Conservation (phyloP, 2,888 invertebrate species). For the Gortyna flavago region DNA sequence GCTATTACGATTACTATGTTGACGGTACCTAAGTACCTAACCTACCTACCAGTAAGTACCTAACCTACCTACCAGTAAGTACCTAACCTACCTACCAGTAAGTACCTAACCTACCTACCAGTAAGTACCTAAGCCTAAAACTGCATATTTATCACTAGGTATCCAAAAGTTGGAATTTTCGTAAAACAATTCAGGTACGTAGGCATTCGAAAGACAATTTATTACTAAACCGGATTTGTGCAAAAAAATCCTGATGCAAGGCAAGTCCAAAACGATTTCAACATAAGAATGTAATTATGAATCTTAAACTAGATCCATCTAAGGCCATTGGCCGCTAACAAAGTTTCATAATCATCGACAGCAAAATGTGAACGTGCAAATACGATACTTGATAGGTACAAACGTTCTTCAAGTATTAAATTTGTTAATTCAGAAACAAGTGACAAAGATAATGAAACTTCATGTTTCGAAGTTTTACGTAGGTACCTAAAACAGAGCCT, state of each 20-base stretch:
- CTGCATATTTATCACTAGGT: background rate
- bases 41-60: too few relatives aligned
- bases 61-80: too few relatives aligned
- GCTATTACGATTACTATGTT: too few relatives aligned
- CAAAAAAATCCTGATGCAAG: conserved; percentile 25
- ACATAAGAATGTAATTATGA: conserved; percentile 49
- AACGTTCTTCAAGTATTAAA: conserved; percentile 32
- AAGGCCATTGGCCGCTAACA: conserved; percentile 54
- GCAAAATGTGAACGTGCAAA: conserved; percentile 47
- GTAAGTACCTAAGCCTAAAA: too few relatives aligned
- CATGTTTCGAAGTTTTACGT: background rate
- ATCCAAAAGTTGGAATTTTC: background rate
- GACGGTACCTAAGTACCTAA: too few relatives aligned
- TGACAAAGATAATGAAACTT: conserved; percentile 45
- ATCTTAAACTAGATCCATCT: conserved; percentile 53
- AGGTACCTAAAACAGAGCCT: background rate
- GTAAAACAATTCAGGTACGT: background rate
- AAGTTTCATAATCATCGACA: conserved; percentile 54
- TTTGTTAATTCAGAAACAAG: conserved; percentile 19
- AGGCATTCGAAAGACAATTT: conserved; percentile 1
- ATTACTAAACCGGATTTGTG: conserved; percentile 37
- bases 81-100: too few relatives aligned
- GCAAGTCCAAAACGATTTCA: conserved; percentile 40
- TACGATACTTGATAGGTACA: conserved; percentile 41
- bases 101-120: too few relatives aligned